A percentile compares a stretch with the other conserved stretches of the same genome.
Conservation (phyloP, 2,113 vertebrate species). For the Uropsilus gracilis region DNA sequence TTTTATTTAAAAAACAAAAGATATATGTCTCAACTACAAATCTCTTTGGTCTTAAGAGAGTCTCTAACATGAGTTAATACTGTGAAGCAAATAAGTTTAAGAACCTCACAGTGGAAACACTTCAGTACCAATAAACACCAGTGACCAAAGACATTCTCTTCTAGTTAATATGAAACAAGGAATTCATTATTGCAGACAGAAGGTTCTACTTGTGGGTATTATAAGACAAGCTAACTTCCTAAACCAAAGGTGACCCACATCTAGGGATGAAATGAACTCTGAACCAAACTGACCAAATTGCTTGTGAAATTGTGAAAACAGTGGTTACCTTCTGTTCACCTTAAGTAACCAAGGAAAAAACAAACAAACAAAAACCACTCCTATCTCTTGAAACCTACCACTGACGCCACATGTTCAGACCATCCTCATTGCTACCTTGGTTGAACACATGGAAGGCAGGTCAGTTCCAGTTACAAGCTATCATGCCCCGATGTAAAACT, state of each 20-base stretch:
- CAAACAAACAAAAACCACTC: not conserved
- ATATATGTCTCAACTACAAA: conserved; percentile 83
- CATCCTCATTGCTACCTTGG: conserved; percentile 38
- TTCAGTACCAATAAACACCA: conserved; percentile 86
- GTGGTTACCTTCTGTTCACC: conserved; percentile 68
- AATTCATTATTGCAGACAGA: conserved; percentile 84
- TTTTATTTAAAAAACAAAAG: conserved; percentile 81
- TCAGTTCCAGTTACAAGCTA: conserved; percentile 58
- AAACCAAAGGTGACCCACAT: conserved; percentile 90
- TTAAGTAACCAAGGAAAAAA: conserved; percentile 54
- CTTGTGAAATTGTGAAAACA: conserved; percentile 56
- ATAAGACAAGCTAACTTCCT: conserved; percentile 85
- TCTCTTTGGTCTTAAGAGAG: conserved; percentile 80
- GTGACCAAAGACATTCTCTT: conserved; percentile 86
- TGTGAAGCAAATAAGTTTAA: conserved; percentile 78
- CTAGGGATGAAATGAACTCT: conserved; percentile 84
- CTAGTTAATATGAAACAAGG: conserved; percentile 83
- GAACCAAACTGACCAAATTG: conserved; percentile 69
- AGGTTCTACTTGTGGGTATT: conserved; percentile 83
- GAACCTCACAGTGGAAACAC: conserved; percentile 87
- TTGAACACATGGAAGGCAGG: conserved; percentile 47
- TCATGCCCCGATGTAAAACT: conserved; percentile 82
- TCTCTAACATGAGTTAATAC: conserved; percentile 84
- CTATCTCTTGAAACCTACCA: not conserved
- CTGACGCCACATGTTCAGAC: not conserved